Base-by-base conservation (phyloP, 1,140 invertebrate genomes). In the Zaprionus ghesquierei region DNA sequence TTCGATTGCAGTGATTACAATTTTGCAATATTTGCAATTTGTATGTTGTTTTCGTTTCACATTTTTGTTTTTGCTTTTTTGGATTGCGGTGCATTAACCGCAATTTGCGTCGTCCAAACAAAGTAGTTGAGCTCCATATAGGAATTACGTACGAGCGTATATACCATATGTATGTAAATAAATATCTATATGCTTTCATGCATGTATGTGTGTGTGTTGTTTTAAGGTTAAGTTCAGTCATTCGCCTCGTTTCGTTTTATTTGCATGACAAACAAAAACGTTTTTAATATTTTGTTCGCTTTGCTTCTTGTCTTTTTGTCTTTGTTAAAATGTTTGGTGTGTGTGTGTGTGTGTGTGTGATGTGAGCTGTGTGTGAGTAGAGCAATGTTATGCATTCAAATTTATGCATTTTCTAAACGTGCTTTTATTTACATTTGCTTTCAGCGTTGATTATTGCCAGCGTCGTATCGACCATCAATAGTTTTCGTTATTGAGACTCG, bases 191-290 rank as follows among this genome's bases (percentile, higher is more conserved):
- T 49, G 29, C 18, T 35, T 33, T 18, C 13, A 6, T 15, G 22
- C 23, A 33, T 55, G 38, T 64, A 22, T 66, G 44, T 64, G 31
- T 71, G 44, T 71, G 27, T 60, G 18, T 41, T 56, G 29, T 77
- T 79, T 79, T 79, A 77, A 79, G 75, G 77, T 79, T 79, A 77
- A 77, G 74, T 79, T 79, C 77, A 79, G 77, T 79, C 77, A 79
- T 79, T 79, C 75, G 77, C 77, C 77, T 76, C 75, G 77, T 73
- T 79, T 79, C 69, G 58, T 73, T 73, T 69, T 54, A 79, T 79
- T 73, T 77, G 77, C 77, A 77, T 79, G 74, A 61, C 64, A 77
- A 79, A 73, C 60, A 74, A 72, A 77, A 69, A 60, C 55, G 65
- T 77, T 66, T 62, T 66, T 71, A 59, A 76, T 59, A 53, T 63